These are phyloP conservation scores for Eudorcas thomsonii DNA, from an alignment of 2,113 vertebrate species.

Conservation along the genomic window DNA sequence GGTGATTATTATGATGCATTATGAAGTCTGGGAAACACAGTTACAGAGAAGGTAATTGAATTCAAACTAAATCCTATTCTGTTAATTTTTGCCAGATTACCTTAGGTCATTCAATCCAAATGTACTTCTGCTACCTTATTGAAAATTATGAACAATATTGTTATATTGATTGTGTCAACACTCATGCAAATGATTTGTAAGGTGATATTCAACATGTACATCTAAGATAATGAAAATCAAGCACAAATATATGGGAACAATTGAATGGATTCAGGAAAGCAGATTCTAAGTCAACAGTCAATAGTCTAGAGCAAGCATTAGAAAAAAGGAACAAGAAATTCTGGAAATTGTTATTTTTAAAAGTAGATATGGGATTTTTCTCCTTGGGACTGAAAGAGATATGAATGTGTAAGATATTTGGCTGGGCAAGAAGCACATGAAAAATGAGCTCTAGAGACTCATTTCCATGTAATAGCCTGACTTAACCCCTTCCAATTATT, in stretches of 20 bases:
- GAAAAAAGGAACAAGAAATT: background rate
- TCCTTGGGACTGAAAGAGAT: background rate
- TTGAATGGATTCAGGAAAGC: background rate
- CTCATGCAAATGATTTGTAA: background rate
- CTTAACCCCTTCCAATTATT: background rate
- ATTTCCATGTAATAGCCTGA: background rate
- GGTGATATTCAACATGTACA: background rate
- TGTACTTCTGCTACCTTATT: background rate
- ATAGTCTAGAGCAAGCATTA: background rate
- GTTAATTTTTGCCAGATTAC: background rate
- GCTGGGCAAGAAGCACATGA: background rate
- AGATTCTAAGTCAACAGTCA: background rate
- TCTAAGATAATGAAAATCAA: background rate
- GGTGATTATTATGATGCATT: background rate
- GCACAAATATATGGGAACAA: background rate
- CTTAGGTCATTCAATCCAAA: background rate
- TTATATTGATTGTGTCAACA: background rate
- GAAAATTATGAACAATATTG: background rate
- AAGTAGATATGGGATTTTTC: background rate
- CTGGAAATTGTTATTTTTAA: background rate
- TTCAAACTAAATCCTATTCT: background rate
- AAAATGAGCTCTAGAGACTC: background rate
- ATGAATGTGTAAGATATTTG: background rate
- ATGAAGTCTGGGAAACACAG: background rate
- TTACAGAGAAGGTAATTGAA: background rate